A percentile compares a stretch with the other conserved stretches of the same genome.
These are phyloP conservation scores for Ceyx margarethae DNA, from an alignment of 2,113 vertebrate species.

Conservation along the genomic window DNA sequence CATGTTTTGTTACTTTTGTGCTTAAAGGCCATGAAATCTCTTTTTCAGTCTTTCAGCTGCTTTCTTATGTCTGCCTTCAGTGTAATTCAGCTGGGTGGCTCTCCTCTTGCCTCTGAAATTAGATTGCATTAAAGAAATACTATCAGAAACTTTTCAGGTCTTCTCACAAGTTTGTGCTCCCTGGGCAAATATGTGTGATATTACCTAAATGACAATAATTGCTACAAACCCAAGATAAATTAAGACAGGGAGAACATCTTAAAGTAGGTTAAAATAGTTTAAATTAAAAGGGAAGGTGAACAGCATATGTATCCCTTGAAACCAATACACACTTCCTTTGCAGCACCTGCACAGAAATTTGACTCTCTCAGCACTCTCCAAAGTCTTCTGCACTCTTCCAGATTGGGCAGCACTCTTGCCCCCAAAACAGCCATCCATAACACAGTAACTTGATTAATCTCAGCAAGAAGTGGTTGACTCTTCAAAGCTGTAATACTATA, in stretches of 20 bases:
- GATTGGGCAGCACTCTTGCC: not conserved
- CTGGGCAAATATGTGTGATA: not conserved
- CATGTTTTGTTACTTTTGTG: not conserved
- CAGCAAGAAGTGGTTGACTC: not conserved
- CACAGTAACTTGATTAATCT: not conserved
- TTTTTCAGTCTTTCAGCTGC: not conserved
- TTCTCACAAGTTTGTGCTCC: not conserved
- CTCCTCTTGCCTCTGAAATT: not conserved
- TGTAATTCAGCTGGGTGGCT: not conserved
- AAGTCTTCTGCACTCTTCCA: not conserved
- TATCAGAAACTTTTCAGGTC: not conserved
- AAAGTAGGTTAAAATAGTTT: not conserved
- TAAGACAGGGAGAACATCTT: not conserved
- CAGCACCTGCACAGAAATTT: not conserved
- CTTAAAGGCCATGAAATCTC: not conserved
- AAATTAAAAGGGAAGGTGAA: not conserved
- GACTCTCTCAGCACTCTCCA: too few species aligned
- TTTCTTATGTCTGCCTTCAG: not conserved
- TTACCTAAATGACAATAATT: slow-evolving; percentile 17
- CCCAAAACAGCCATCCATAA: not conserved
- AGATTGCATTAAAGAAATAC: not conserved
- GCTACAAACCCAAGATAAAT: not conserved
- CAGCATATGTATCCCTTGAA: not conserved
- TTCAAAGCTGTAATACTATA: not conserved
- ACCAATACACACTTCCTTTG: not conserved